Evolutionary conservation across 1,140 invertebrate species (phyloP), one percentile per base, ranked within the genome.

Genomic region (Tetramorium simillimum): DNA sequence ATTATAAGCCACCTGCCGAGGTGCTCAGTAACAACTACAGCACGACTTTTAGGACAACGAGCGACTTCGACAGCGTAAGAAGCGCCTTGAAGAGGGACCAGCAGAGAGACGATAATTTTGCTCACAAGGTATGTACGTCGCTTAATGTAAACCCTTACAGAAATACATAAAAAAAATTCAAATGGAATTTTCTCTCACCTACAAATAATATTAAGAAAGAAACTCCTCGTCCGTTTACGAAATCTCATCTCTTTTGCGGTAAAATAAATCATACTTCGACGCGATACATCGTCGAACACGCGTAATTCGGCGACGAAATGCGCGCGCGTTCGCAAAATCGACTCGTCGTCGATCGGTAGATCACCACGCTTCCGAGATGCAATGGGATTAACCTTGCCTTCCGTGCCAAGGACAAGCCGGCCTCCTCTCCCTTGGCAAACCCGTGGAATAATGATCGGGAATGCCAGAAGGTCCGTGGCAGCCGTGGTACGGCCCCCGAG

Each of bases 1-100:
- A 97, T 90, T 98, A 98, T 94, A 96, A 96, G 80, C 97, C 97
- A n/a, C 97, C 97, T 0, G 96, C 96, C 2, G 97, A 97, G 76
- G 96, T 97, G 0, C 92, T 97, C 18, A 73, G 91, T n/a, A 92
- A 91, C 65, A 92, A 90, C 86, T 93, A 94, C 85, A 89, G 93
- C 80, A 91, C 93, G 18, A 72, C 85, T 2, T 88, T 90, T 10
- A 78, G 73, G 28, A 92, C 80, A 62, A 69, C 85, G 3, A 92
- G 87, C 43, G 72, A 86, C 53, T 75, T 88, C 75, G 89, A 91
- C 24, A 86, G 3, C 3, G 72, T 77, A 1, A 89, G 69, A 53
- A 91, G 75, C 49, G 86, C 81, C 14, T 81, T 91, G 18, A 91
- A 87, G 60, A 91, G 85, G 69, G 76, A 90, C n/a, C 88, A 94